Base-by-base conservation (phyloP, 2,113 vertebrate species). In the Callocephalon fimbriatum region DNA sequence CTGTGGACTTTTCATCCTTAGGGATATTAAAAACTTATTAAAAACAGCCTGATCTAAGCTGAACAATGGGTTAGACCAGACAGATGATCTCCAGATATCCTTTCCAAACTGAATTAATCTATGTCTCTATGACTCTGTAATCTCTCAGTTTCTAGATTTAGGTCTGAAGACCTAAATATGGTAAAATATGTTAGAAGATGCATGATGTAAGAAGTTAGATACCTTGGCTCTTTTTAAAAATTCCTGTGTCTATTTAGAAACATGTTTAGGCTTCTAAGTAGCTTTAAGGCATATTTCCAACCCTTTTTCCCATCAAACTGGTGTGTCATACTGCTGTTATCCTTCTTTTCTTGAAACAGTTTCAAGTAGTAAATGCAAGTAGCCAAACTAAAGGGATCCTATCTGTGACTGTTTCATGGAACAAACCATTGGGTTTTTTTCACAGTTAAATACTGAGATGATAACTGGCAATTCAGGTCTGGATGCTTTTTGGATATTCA, bases 361-460 rank as follows among this genome's bases (percentile, higher is more conserved):
- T 79, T 91, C 35, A 20, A 51, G 6, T 19, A 59, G 19, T 38
- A 88, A 59, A 74, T 38, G 15, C 9, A 82, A 66, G 22, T 14
- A 74, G n/a, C 5, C 20, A 91, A 86, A 53, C 7, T 15, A 40
- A 35, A 17, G 4, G 2, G 6, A 3, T 53, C 23, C 4, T 59
- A 7, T 15, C 25, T 63, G 4, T 68, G 40, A 86, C 17, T 54
- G 11, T 66, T 40, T 54, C 15, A 35, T 44, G 48, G 31, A 56
- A 38, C 3, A 44, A 76, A 68, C 3, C 1, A 4, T 1, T 62
- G 1, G 0, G 0, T 0, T 22, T 59, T 53, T 65, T 73, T 44
- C 26, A 40, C 9, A 38, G 19, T 40, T 87, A 31, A 27, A 65
- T 10, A 74, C 5, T 5, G 23, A 66, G 3, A 62, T 45, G 48